Base-by-base conservation (phyloP, 2,888 invertebrate species). In the Machimus rusticus region DNA sequence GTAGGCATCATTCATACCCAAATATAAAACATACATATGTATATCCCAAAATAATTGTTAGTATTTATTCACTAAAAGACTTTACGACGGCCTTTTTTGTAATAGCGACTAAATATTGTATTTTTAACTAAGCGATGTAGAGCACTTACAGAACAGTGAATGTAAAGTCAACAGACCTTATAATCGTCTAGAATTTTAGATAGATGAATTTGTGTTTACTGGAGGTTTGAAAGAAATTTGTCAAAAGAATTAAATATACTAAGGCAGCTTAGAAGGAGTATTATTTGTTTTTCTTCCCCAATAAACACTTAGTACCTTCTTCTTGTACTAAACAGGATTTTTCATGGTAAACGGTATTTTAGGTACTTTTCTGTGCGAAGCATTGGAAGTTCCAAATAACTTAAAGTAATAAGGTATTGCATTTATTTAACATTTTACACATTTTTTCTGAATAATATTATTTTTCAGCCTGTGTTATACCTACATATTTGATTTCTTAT, bases 81-180 rank as follows among this genome's bases (percentile, higher is more conserved):
- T 84, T 66, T 37, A 84, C 55, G 82, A 84, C 66, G 82, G 82
- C 82, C 82, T 66, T 84, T 84, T 82, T 84, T 66, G 66, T 84
- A 46, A 84, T 66, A 84, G 78, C 39, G 9, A 81, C 37, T 66
- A 84, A 84, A 57, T 66, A 19, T 82, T 82, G 66, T 66, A 84
- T 66, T 66, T 66, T 66, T 66, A 66, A 28, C 66, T 19, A 66
- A 66, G 9, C 28, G 28, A 66, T 19, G 23, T 66, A 66, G 12
- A 28, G 28, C 66, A 46, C 37, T n/a, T 46, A 46, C 16, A 66
- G 23, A 84, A 84, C 39, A 34, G 14, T 66, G 82, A 31, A 84
- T 37, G 19, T 84, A 39, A 66, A 66, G 23, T 39, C 57, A 84
- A 84, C 37, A 84, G 57, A 66, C 66, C 82, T 84, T 84, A 57